These are phyloP conservation scores for Chlorodrepanis virens DNA, from an alignment of 2,113 vertebrate species.

Conservation along the genomic window DNA sequence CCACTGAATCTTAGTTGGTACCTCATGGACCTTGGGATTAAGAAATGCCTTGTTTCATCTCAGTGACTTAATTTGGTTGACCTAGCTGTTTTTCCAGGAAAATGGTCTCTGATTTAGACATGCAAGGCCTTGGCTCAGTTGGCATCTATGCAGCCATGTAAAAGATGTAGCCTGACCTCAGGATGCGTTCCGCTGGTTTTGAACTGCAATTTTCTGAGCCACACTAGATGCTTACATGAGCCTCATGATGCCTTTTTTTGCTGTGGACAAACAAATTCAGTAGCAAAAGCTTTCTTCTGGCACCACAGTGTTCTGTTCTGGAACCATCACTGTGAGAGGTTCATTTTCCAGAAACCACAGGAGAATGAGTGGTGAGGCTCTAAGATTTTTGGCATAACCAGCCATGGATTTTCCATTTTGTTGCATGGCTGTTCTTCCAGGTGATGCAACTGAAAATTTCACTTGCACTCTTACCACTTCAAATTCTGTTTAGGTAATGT, in stretches of 20 bases:
- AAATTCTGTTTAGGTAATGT: neutral
- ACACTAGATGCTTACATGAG: accelerated
- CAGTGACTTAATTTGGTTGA: neutral
- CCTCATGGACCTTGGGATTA: neutral
- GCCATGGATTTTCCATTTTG: neutral
- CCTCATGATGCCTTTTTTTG: neutral
- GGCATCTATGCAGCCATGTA: neutral
- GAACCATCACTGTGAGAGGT: neutral
- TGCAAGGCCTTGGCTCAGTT: neutral
- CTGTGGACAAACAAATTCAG: neutral
- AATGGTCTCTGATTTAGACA: neutral
- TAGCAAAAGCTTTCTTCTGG: neutral
- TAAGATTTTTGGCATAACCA: neutral
- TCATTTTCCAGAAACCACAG: neutral
- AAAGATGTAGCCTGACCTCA: neutral
- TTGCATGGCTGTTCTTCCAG: neutral
- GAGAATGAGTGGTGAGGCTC: neutral
- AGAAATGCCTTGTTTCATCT: neutral
- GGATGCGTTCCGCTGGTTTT: accelerated
- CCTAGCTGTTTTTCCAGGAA: neutral
- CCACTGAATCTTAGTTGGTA: neutral
- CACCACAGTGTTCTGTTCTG: neutral
- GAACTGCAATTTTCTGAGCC: neutral
- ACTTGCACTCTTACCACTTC: neutral
- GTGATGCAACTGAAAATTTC: neutral